A percentile compares a stretch with the other conserved stretches of the same genome.
Evolutionary conservation across 2,888 invertebrate genomes (phyloP).

Genomic region (Napeogenes sylphis): DNA sequence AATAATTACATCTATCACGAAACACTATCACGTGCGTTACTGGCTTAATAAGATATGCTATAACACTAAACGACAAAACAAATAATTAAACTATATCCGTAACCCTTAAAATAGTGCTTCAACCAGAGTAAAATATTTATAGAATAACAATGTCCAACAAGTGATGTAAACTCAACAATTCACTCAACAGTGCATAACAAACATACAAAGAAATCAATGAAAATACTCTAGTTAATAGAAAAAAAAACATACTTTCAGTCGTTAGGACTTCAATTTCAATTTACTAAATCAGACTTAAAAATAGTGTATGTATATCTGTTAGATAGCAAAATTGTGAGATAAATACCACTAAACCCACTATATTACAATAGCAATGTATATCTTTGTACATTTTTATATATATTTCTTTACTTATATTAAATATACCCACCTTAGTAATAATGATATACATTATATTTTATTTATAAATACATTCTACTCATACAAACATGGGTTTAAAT

Average conservation of each 20-base stretch:
- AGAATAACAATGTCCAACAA: conserved; percentile 59
- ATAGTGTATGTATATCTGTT: conserved; percentile 10
- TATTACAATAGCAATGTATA: conserved; percentile 38
- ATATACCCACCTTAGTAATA: conserved; percentile 33
- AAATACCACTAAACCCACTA: conserved; percentile 19
- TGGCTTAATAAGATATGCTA: conserved; percentile 68
- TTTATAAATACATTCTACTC: conserved; percentile 54
- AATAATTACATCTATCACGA: conserved; percentile 60
- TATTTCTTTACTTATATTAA: conserved; percentile 36
- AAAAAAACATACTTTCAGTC: conserved; percentile 22
- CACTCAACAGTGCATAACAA: conserved; percentile 68
- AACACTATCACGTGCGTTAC: conserved; percentile 73
- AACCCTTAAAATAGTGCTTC: conserved; percentile 64
- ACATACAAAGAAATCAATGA: conserved; percentile 45
- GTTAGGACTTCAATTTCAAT: conserved; percentile 13
- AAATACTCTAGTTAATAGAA: conserved; percentile 26
- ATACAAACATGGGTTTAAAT: conserved; percentile 27
- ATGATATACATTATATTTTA: conserved; percentile 42
- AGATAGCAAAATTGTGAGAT: conserved; percentile 12
- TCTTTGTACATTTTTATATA: conserved; percentile 48
- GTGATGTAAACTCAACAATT: conserved; percentile 64
- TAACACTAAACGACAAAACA: conserved; percentile 50
- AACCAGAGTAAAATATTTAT: conserved; percentile 59
- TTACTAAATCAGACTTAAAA: conserved; percentile 26
- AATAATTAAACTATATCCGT: conserved; percentile 58